phyloP scores from a whole-genome alignment of 2,888 invertebrate species.

The Pyrrhosoma nymphula region DNA sequence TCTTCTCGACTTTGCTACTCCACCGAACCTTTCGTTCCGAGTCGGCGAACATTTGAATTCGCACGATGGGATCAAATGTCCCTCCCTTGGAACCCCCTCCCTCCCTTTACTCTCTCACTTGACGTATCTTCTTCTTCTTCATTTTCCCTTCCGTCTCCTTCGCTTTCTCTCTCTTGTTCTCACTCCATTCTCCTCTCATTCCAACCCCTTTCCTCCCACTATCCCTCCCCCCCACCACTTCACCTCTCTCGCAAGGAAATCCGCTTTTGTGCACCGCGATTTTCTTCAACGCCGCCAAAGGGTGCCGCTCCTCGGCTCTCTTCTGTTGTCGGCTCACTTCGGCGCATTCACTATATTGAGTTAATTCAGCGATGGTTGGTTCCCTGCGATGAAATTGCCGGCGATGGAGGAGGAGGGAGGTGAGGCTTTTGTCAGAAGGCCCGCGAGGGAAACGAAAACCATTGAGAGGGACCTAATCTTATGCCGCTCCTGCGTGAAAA shows the following conservation, averaged over 20 bases:
- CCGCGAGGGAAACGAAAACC: neutral
- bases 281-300: neutral
- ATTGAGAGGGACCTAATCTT: neutral
- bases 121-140: neutral
- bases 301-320: neutral
- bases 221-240: neutral
- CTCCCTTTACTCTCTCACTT: neutral
- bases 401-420: too few relatives aligned
- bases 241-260: neutral
- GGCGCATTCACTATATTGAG: slow-evolving; percentile 10
- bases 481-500: neutral
- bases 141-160: neutral
- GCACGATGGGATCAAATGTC: neutral
- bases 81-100: too few relatives aligned
- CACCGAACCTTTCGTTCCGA: neutral
- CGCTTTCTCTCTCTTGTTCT: neutral
- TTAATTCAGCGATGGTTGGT: neutral
- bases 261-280: neutral
- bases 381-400: neutral
- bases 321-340: neutral
- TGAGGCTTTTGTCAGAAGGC: neutral
- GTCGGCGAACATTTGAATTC: slow-evolving; percentile 8
- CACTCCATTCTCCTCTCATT: neutral
- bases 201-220: neutral
- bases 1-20: neutral